Conservation (phyloP, 2,888 invertebrate genomes). For the Melinaea marsaeus region DNA sequence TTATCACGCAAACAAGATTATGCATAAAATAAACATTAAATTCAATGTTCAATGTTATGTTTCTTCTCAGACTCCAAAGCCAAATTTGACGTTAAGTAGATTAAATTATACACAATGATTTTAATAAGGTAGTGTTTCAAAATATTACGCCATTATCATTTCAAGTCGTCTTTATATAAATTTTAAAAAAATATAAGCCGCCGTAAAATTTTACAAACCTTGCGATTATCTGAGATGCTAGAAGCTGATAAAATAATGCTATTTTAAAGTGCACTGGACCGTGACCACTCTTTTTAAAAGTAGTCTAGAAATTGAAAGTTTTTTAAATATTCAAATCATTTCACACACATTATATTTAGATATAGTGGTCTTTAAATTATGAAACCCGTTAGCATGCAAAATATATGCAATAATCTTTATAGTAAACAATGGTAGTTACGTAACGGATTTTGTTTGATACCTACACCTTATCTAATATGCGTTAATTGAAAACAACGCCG, state of each 20-base stretch:
- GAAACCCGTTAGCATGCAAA: too few relatives aligned
- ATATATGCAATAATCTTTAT: too few relatives aligned
- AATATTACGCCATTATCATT: slow-evolving; percentile 28
- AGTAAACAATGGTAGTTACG: too few relatives aligned
- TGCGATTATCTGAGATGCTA: slow-evolving; percentile 20
- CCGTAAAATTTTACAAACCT: slow-evolving; percentile 29
- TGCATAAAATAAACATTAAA: slow-evolving; percentile 1
- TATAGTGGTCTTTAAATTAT: not conserved
- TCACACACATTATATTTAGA: not conserved
- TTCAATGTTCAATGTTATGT: not conserved
- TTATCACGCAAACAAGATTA: not conserved
- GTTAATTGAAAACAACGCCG: too few relatives aligned
- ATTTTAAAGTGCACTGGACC: slow-evolving; percentile 10
- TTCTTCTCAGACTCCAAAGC: not conserved
- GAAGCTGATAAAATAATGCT: slow-evolving; percentile 23
- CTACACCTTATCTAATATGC: too few relatives aligned
- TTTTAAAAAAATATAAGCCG: slow-evolving; percentile 10
- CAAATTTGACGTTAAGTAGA: slow-evolving; percentile 1
- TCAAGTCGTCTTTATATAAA: slow-evolving; percentile 17
- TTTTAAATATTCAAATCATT: not conserved
- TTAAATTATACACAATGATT: slow-evolving; percentile 9
- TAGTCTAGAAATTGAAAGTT: too few relatives aligned
- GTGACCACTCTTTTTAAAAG: not conserved
- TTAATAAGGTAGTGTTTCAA: slow-evolving; percentile 20
- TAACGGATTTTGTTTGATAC: too few relatives aligned